Evolutionary conservation across 2,888 invertebrate species (phyloP).

Genomic region (Geotrupes spiniger): DNA sequence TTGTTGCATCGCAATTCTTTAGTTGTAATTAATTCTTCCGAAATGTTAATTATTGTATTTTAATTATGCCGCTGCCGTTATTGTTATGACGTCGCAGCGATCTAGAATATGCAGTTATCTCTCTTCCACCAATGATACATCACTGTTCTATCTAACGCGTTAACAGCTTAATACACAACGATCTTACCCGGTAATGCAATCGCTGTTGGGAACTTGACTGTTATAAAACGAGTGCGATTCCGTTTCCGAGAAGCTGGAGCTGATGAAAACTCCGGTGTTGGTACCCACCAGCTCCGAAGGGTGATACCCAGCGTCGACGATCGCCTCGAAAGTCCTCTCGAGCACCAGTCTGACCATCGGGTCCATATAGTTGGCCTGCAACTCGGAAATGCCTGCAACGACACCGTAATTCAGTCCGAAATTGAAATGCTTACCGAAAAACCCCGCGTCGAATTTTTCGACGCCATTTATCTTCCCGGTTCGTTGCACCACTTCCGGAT

Average conservation of each 20-base stretch:
- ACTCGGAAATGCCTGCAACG: neutral
- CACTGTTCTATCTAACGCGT: no score
- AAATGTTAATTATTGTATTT: no score
- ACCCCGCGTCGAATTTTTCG: slow-evolving; percentile 51
- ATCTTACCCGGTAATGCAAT: slow-evolving; percentile 54
- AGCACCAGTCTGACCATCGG: slow-evolving; percentile 58
- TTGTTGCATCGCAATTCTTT: no score
- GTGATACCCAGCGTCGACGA: slow-evolving; percentile 62
- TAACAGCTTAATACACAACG: no score
- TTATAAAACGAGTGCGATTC: slow-evolving; percentile 56
- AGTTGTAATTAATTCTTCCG: no score
- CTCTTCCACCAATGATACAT: no score
- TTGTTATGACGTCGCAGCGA: no score
- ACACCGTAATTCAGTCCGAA: no score
- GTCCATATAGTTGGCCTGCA: slow-evolving; percentile 47
- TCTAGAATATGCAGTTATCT: no score
- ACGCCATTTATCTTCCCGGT: slow-evolving; percentile 64
- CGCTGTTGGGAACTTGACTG: slow-evolving; percentile 11
- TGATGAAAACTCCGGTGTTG: slow-evolving; percentile 75
- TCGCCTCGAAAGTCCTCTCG: slow-evolving; percentile 58
- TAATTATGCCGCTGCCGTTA: no score
- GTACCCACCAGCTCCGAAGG: slow-evolving; percentile 68
- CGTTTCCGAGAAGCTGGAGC: slow-evolving; percentile 72
- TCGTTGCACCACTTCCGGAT: slow-evolving; percentile 57
- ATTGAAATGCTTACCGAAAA: no score